These are phyloP conservation scores for Micrastur ruficollis DNA, from an alignment of 2,797 vertebrate species.

Conservation along the genomic window DNA sequence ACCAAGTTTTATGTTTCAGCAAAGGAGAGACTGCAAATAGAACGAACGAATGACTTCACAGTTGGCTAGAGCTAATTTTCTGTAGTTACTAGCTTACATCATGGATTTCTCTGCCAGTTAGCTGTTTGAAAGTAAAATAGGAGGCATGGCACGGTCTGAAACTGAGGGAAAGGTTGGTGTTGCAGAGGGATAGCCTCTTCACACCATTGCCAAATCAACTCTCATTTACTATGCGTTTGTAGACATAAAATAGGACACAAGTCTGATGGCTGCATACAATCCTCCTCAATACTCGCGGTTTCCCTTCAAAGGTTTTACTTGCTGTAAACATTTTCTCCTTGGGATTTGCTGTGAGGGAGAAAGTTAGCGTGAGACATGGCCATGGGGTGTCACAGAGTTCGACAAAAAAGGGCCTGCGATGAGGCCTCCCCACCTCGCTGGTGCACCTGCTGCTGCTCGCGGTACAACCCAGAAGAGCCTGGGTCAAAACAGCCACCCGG, in stretches of 20 bases:
- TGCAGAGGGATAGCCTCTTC: background rate
- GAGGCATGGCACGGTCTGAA: background rate
- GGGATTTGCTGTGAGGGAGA: background rate
- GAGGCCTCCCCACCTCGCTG: background rate
- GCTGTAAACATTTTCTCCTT: background rate
- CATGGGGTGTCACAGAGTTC: accelerated
- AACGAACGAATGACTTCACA: conserved; percentile 12
- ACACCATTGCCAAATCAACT: background rate
- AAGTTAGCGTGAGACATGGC: background rate
- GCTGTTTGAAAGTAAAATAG: background rate
- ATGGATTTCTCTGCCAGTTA: background rate
- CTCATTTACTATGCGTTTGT: background rate
- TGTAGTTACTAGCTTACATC: background rate
- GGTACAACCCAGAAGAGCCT: background rate
- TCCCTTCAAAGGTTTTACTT: background rate
- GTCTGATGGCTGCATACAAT: background rate
- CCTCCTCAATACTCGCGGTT: background rate
- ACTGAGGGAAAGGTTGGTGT: background rate
- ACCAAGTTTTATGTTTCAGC: background rate
- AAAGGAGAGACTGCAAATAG: background rate
- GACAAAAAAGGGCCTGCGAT: accelerated
- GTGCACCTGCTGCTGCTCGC: accelerated
- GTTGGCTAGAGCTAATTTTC: background rate
- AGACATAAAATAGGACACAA: background rate
- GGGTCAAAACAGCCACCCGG: background rate